phyloP scores from a whole-genome alignment of 2,113 vertebrate species.

The Shinisaurus crocodilurus region DNA sequence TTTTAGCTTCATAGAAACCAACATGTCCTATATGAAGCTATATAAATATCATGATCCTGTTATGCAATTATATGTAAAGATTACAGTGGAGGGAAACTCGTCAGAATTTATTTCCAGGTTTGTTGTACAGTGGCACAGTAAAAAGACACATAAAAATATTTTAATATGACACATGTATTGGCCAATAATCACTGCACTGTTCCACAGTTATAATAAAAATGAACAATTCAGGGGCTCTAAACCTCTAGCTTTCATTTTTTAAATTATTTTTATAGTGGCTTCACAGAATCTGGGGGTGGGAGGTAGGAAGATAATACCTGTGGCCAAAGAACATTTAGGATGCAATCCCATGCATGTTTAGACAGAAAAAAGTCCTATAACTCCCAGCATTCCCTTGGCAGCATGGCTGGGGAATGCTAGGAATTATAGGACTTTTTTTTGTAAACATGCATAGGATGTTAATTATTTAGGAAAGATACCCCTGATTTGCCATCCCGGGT shows the following conservation, averaged over 20 bases:
- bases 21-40: slow-evolving; percentile 15
- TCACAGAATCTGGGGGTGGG: background rate
- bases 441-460: no score
- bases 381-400: no score
- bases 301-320: background rate
- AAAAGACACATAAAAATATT: slow-evolving; percentile 38
- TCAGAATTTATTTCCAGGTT: background rate
- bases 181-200: slow-evolving; percentile 38
- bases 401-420: no score
- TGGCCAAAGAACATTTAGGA: background rate
- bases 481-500: background rate
- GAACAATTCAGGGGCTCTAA: slow-evolving; percentile 5
- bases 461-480: background rate
- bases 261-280: background rate
- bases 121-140: slow-evolving; percentile 21
- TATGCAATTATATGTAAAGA: slow-evolving; percentile 23
- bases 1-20: slow-evolving; percentile 20
- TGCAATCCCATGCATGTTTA: background rate
- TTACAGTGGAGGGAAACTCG: slow-evolving; percentile 17
- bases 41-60: slow-evolving; percentile 30
- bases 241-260: background rate
- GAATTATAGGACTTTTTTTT: no score
- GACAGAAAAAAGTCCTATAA: no score
- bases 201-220: slow-evolving; percentile 37
- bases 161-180: slow-evolving; percentile 49